phyloP scores from a whole-genome alignment of 2,888 invertebrate genomes.

The Phrixothrix hirtus region DNA sequence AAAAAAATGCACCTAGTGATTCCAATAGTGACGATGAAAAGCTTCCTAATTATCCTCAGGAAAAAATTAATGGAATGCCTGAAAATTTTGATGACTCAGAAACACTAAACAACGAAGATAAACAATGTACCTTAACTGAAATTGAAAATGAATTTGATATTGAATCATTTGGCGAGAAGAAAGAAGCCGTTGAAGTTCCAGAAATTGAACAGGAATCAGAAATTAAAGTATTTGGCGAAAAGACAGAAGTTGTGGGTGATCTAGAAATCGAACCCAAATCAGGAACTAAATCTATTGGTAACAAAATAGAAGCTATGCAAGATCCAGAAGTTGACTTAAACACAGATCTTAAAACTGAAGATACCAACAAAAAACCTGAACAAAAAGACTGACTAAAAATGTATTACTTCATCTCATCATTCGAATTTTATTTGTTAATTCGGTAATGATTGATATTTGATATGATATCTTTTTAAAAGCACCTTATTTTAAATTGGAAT shows the following conservation, averaged over 20 bases:
- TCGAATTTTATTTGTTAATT: background rate
- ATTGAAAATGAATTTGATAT: background rate
- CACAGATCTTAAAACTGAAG: too few species aligned
- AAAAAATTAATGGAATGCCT: background rate
- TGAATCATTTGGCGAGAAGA: too few species aligned
- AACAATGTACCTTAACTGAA: background rate
- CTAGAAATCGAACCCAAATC: too few species aligned
- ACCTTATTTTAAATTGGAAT: background rate
- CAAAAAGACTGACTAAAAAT: background rate
- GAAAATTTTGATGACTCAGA: background rate
- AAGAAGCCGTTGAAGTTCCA: too few species aligned
- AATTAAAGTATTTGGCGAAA: too few species aligned
- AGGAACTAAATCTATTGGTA: too few species aligned
- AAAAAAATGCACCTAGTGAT: constrained; percentile 43
- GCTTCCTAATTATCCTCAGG: background rate
- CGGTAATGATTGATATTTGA: background rate
- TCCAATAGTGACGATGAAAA: constrained; percentile 36
- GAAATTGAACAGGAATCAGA: too few species aligned
- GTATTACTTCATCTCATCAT: background rate
- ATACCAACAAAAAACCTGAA: too few species aligned
- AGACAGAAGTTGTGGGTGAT: too few species aligned
- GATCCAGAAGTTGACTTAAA: too few species aligned
- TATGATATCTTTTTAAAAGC: background rate
- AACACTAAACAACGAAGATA: background rate
- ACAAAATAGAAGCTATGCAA: background rate